Evolutionary conservation across 2,888 invertebrate genomes (phyloP).

Genomic region (Mactromeris polynyma): DNA sequence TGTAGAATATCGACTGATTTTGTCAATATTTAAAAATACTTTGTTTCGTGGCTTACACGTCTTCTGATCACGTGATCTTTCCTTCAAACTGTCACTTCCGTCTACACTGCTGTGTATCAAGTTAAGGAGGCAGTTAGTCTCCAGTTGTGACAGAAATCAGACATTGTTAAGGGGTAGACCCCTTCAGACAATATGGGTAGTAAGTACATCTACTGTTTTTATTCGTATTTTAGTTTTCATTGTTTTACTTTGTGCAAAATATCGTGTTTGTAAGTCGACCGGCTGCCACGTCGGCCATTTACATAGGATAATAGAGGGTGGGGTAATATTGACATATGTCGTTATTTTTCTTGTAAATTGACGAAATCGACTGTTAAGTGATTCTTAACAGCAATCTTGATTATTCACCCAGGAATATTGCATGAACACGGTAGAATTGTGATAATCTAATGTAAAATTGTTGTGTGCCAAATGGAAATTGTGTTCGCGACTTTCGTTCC

Average conservation of each 20-base stretch:
- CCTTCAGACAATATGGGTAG: conserved; percentile 57
- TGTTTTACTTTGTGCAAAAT: conserved; percentile 18
- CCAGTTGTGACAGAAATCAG: conserved; percentile 13
- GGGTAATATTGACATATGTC: conserved; percentile 32
- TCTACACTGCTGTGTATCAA: conserved; percentile 26
- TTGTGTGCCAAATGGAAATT: no score
- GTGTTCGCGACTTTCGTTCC: no score
- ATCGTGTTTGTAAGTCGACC: conserved; percentile 6
- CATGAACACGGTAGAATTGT: no score
- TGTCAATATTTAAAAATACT: neutral
- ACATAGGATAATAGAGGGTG: conserved; percentile 45
- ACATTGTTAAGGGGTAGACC: conserved; percentile 25
- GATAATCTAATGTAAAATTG: no score
- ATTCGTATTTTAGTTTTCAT: neutral
- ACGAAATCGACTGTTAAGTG: neutral
- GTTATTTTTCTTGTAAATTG: neutral
- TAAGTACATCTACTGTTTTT: conserved; percentile 46
- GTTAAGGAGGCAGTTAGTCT: neutral
- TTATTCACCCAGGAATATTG: no score
- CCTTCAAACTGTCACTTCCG: conserved; percentile 68
- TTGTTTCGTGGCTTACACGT: conserved; percentile 53
- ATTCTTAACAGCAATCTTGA: neutral
- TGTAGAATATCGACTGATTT: neutral
- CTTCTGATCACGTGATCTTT: conserved; percentile 70
- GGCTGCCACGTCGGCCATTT: conserved; percentile 64